Evolutionary conservation across 1,140 invertebrate species (phyloP).

Genomic region (Zeugodacus cucurbitae): DNA sequence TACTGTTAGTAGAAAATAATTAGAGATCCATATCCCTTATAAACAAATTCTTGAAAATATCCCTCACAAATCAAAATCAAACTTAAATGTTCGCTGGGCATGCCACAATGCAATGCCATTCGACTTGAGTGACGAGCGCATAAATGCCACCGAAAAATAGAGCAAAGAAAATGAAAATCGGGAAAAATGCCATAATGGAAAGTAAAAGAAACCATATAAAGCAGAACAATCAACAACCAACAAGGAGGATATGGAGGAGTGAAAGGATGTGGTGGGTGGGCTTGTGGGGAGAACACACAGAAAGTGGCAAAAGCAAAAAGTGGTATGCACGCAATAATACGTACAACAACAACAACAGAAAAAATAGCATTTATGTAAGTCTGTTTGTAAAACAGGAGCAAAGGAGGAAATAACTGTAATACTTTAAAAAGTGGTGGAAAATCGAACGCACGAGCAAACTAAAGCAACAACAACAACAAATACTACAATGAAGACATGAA

Average conservation of each 20-base stretch:
- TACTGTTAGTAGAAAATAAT: too few species aligned
- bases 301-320: not conserved
- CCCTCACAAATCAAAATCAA: too few species aligned
- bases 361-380: not conserved
- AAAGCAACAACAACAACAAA: not conserved
- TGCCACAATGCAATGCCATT: not conserved
- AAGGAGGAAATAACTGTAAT: not conserved
- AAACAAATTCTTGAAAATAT: too few species aligned
- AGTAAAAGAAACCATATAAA: constrained; percentile 2
- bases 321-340: not conserved
- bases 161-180: constrained; percentile 31
- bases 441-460: not conserved
- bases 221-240: not conserved
- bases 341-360: not conserved
- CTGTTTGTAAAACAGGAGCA: not conserved
- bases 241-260: not conserved
- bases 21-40: too few species aligned
- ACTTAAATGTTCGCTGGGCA: too few species aligned
- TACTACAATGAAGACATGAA: not conserved
- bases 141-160: constrained; percentile 13
- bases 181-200: constrained; percentile 10
- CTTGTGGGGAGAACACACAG: not conserved
- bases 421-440: constrained; percentile 17
- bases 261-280: not conserved
- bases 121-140: constrained; percentile 23